Base-by-base conservation (phyloP, 2,888 invertebrate genomes). In the Leucoptera coffeella region DNA sequence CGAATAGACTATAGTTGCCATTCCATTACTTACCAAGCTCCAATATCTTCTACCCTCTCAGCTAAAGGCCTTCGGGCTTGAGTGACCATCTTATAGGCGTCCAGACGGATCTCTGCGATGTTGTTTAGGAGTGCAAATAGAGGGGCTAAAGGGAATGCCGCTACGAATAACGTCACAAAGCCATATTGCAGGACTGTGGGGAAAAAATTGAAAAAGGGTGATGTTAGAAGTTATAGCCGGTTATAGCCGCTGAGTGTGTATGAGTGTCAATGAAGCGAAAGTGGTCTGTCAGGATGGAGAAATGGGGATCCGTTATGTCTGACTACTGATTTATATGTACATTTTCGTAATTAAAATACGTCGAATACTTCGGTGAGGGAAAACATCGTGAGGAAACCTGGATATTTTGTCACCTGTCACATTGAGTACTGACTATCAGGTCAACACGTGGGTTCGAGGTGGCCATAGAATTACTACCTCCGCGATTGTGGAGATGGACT, bases 41-140 rank as follows among this genome's bases (percentile, higher is more conserved):
- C 96, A 31, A 97, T 94, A 49, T 93, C 90, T 42, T 91, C 88
- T 0, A 91, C 89, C 26, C 92, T 73, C 44, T 90, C 90, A 0
- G 94, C 91, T 26, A 94, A 54, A 0, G 95, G 94, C 15, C 96
- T 69, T 26, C 94, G 61, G 0, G 90, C 84, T 43, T 94, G 92
- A 0, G 90, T 91, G n/a, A 95, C 87, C 83, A 95, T 92, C 67
- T 97, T 97, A 58, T 90, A 93, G 0, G 96, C 96, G 45, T 97
- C 96, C 38, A 95, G 59, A 1, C 90, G 75, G 28, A 97, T 94
- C 59, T 97, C 97, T 0, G 92, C 88, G 15, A 97, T 83, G 50
- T 97, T 99, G 60, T 97, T 97, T 6, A 97, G 61, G 3, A 97
- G 64, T 0, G 96, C 96, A 51, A 94, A 97, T 1, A 97, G 62